phyloP scores from a whole-genome alignment of 2,113 vertebrate species.

The Hippopotamus amphibius region DNA sequence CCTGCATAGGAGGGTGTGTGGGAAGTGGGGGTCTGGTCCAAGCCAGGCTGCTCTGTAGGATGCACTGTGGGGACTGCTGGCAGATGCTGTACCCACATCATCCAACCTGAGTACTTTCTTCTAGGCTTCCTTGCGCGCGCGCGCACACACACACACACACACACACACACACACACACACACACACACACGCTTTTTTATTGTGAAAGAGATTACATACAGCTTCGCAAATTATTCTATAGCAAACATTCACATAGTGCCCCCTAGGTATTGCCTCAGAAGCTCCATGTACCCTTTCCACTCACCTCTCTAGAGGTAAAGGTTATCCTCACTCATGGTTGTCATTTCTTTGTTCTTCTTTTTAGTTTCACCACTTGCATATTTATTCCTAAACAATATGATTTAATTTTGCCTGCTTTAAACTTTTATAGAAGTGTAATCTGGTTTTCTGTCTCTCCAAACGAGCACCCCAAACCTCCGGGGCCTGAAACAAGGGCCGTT shows the following conservation, averaged over 20 bases:
- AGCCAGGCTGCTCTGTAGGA: neutral
- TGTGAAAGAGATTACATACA: conserved; percentile 2
- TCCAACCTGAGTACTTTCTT: neutral
- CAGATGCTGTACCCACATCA: neutral
- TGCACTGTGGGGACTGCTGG: neutral
- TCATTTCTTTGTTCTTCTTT: neutral
- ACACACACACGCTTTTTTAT: neutral
- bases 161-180: no score
- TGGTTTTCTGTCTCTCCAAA: neutral
- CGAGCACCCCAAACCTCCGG: neutral
- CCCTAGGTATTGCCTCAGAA: neutral
- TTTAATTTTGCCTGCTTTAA: neutral
- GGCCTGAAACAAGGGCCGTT: neutral
- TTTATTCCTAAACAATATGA: neutral
- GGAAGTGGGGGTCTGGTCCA: neutral
- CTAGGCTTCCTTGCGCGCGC: neutral
- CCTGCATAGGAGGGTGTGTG: neutral
- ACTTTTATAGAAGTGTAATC: neutral
- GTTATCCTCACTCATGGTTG: neutral
- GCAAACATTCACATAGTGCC: neutral
- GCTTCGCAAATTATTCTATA: neutral
- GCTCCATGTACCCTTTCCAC: neutral
- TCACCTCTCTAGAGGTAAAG: neutral
- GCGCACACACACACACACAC: no score
- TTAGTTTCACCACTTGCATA: neutral